Base-by-base conservation (phyloP, 2,797 vertebrate genomes). In the Bovichtus diacanthus region DNA sequence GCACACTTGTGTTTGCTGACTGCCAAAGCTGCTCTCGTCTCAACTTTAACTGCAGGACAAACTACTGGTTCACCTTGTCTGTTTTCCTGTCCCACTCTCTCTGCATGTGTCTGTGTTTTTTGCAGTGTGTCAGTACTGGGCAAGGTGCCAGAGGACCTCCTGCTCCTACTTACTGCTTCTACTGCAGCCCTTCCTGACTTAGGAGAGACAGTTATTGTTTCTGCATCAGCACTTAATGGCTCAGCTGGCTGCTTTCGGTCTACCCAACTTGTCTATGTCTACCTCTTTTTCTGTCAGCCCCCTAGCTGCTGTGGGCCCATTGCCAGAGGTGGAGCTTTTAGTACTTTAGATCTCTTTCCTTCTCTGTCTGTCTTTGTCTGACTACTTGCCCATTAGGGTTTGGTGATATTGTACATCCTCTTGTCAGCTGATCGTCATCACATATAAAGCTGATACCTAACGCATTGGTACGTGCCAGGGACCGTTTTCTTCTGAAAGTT, bases 171-270 rank as follows among this genome's bases (percentile, higher is more conserved):
- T 92, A 93, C 81, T 85, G 82, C 81, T 88, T 83, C 83, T 89
- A 82, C 89, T 90, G 85, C 83, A 91, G 88, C 86, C 87, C 82
- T 83, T 91, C 83, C 88, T 90, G 89, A 91, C 87, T 90, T 76
- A 77, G 81, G 80, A 88, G 81, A 91, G 90, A 92, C 92, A 91
- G 89, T 92, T 93, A 92, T 93, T 92, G 91, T 91, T 93, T 91
- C 90, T 92, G 90, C 90, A 91, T 91, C 89, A 90, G 85, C 86
- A 90, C 89, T 90, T 93, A 93, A 89, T 90, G 90, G 89, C 88
- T 92, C 91, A 90, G 90, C 86, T 92, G 90, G 86, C 89, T 92
- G 89, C 87, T 88, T 86, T 92, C 46, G 74, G 85, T 86, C 90
- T 87, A 81, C 88, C 86, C 85, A 84, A 86, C 90, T 74, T 88